These are phyloP conservation scores for Grammomys surdaster DNA, from an alignment of 2,113 vertebrate species.

Conservation along the genomic window DNA sequence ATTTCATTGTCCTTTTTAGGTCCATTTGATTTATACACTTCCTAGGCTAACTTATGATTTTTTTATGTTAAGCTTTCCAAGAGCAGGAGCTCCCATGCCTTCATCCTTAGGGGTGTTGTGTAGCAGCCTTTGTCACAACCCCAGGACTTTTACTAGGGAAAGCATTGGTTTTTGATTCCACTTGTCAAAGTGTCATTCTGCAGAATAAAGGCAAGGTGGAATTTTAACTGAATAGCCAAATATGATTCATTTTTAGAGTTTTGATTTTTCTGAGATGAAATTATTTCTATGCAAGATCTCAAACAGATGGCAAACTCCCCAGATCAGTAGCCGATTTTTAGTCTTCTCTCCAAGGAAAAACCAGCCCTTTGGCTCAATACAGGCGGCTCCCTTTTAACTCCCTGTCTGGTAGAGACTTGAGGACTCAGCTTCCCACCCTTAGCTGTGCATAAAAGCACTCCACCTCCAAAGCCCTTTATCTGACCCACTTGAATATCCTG, in stretches of 20 bases:
- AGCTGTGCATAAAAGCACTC: not conserved
- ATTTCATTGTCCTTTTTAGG: not conserved
- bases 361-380: not conserved
- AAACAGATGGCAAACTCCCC: constrained; percentile 32
- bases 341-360: constrained; percentile 44
- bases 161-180: not conserved
- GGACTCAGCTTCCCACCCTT: not conserved
- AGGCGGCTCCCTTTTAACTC: constrained; percentile 7
- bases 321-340: not conserved
- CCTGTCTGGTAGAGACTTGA: not conserved
- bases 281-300: not conserved
- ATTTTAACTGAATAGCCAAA: not conserved
- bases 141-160: not conserved
- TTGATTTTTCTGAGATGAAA: not conserved
- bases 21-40: not conserved
- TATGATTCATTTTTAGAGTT: not conserved
- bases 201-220: not conserved
- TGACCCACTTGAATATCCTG: not conserved
- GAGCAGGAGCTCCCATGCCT: too few relatives aligned
- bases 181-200: not conserved
- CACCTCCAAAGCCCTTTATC: not conserved
- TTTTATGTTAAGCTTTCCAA: not conserved
- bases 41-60: not conserved
- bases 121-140: not conserved
- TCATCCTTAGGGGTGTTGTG: not conserved